These are phyloP conservation scores for Tragelaphus scriptus DNA, from an alignment of 2,113 vertebrate genomes.

Conservation along the genomic window DNA sequence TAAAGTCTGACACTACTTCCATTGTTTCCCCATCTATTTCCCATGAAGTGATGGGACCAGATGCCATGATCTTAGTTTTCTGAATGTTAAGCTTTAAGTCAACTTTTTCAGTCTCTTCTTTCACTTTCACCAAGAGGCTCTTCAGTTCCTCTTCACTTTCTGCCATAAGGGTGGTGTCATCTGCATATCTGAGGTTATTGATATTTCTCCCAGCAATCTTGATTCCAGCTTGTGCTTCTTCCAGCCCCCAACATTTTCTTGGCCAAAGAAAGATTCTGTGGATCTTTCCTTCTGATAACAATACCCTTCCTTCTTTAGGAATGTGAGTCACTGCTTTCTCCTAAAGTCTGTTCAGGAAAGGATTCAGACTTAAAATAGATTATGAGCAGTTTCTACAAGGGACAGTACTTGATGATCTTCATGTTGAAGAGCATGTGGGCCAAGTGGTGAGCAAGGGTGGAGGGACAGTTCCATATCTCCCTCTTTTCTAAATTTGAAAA, in stretches of 20 bases:
- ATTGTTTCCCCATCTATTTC: too few species aligned
- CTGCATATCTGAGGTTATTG: too few species aligned
- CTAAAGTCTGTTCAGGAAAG: neutral
- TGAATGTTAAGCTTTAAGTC: too few species aligned
- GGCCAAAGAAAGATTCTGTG: neutral
- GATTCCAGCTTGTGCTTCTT: too few species aligned
- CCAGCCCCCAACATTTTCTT: neutral
- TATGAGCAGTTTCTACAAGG: neutral
- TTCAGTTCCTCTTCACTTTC: too few species aligned
- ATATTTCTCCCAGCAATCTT: too few species aligned
- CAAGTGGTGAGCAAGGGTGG: neutral
- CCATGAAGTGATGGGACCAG: too few species aligned
- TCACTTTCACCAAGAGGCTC: too few species aligned
- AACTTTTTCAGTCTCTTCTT: too few species aligned
- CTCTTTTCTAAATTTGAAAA: constrained; percentile 38
- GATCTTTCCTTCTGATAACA: neutral
- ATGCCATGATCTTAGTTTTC: too few species aligned
- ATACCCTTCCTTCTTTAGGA: neutral
- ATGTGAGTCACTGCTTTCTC: neutral
- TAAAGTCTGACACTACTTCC: too few species aligned
- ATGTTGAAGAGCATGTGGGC: neutral
- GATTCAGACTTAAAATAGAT: neutral
- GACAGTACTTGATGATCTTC: neutral
- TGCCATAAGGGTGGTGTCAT: too few species aligned
- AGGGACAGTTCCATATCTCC: neutral